Base-by-base conservation (phyloP, 1,140 invertebrate genomes). In the Ips typographus region DNA sequence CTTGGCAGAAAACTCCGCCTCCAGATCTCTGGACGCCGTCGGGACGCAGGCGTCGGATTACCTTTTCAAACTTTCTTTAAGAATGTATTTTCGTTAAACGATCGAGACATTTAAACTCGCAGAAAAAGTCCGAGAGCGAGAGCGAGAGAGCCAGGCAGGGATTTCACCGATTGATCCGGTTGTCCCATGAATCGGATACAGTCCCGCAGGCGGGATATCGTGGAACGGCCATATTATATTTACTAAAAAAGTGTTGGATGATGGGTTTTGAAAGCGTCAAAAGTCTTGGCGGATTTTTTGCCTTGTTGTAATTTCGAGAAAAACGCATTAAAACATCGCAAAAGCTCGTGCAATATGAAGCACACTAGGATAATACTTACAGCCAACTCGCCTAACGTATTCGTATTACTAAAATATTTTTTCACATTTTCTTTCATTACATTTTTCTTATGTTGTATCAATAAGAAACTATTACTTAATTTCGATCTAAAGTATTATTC, bases 201-300 rank as follows among this genome's bases (percentile, higher is more conserved):
- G 65, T 51, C 70, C 53, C 67, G 63, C 74, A 71, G 76, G 76
- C 75, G 76, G 76, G 76, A 70, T 73, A 75, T 76, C 74, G 75
- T 73, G 70, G 58, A 51, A 69, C 69, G 76, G 77, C 73, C 77
- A 68, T 71, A 69, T 22, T 22, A 22, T 22, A 22, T 71, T 77
- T 75, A 75, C 76, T 75, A 76, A 75, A 78, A 77, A 73, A 77
- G 73, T 71, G 70, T 57, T 68, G 65, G 73, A 70, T 73, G 73
- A 76, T 75, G 71, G 71, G 73, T 76, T 75, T 76, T 76, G 73
- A 71, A 73, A 71, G 68, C 71, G 59, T 64, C 65, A 71, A 71
- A 71, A 72, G 70, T 77, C 68, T 74, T 72, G 69, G 72, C 73
- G 76, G 73, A 72, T 73, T 72, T 36, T 47, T 73, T 71, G 71